Evolutionary conservation across 2,797 vertebrate genomes (phyloP).

Genomic region (Squalus acanthias): DNA sequence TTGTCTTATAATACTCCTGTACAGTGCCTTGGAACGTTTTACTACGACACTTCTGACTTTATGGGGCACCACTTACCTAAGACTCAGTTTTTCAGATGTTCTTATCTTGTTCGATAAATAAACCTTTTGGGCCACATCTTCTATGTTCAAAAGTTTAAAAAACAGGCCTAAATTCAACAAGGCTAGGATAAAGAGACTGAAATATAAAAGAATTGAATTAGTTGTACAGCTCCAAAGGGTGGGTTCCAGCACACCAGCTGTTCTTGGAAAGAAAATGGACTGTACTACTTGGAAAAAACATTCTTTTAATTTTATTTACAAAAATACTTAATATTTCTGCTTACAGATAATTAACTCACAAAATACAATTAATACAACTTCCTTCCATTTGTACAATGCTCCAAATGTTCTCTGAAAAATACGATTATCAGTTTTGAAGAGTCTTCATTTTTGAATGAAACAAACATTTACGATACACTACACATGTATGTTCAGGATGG

Average conservation of each 20-base stretch:
- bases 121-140: conserved; percentile 81
- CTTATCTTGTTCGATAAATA: conserved; percentile 65
- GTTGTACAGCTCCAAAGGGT: not conserved
- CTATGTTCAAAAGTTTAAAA: conserved; percentile 88
- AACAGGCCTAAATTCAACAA: conserved; percentile 84
- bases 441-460: not conserved
- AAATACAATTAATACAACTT: not conserved
- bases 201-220: conserved; percentile 7
- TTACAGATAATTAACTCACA: not conserved
- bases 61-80: not conserved
- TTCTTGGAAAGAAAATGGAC: not conserved
- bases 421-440: not conserved
- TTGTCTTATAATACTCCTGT: too few species aligned
- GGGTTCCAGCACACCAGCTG: conserved; percentile 15
- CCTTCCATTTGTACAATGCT: not conserved
- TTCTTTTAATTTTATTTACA: not conserved
- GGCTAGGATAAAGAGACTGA: conserved; percentile 78
- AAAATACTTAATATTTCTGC: not conserved
- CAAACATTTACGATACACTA: not conserved
- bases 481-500: not conserved
- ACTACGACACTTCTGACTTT: not conserved
- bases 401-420: too few species aligned
- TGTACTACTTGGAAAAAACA: not conserved
- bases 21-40: too few species aligned
- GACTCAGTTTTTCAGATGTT: conserved; percentile 58